Evolutionary conservation across 2,888 invertebrate genomes (phyloP), one percentile per base, ranked within the genome.

Genomic region (Esperia sulphurella): DNA sequence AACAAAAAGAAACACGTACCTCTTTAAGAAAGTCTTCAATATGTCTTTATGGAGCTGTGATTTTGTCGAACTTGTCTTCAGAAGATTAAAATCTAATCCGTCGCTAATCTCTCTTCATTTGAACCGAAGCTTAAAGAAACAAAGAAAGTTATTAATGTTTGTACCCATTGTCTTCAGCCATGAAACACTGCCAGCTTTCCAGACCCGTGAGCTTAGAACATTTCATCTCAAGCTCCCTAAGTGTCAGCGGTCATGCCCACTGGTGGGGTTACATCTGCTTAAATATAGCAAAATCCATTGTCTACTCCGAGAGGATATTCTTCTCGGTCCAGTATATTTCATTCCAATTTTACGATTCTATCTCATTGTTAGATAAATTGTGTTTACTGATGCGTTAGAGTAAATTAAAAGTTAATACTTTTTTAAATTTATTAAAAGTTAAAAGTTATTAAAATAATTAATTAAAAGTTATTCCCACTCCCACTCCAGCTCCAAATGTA

Each of bases 81-180:
- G 13, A 5, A 14, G 9, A 41, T 28, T 3, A 29, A 41, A 14
- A 13, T 33, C 31, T 43, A 43, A 46, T 46, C 46, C 35, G 35
- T 48, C 53, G 54, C 58, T 58, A 58, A 63, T 63, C 68, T 61
- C 69, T 68, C 63, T 62, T 74, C 71, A 69, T 67, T 71, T 64
- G 65, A 63, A 59, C 59, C 65, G 65, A 68, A 68, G 52, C 50
- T 49, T 55, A 52, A 53, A 53, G 54, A 57, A 82, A 86, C 83
- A 86, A 85, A 84, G 86, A 80, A 83, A 83, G 81, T 83, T 86
- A 87, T 87, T 87, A 87, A 87, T 83, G 83, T 81, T 83, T 79
- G 73, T 71, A 61, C 63, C 74, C 69, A 83, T 87, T 87, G 86
- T 87, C 77, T 83, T 71, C 68, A 67, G 74, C 70, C 67, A 75